Percentiles rank a stretch among this genome's conserved stretches.
These are phyloP conservation scores for Tortrix viridana DNA, from an alignment of 2,888 invertebrate genomes.

Conservation along the genomic window DNA sequence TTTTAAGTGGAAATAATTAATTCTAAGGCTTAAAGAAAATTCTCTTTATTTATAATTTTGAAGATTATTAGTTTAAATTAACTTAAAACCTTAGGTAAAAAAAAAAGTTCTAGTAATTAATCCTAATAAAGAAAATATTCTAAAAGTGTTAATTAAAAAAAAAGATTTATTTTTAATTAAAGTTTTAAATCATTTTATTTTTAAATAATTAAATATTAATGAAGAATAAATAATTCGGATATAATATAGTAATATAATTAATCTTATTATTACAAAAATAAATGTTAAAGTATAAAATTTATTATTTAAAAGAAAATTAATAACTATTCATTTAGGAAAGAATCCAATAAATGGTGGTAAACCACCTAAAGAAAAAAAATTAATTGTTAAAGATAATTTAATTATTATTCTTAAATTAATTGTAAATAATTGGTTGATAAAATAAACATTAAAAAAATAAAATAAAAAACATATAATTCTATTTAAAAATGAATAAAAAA, in stretches of 20 bases:
- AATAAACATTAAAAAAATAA: slow-evolving; percentile 74
- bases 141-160: slow-evolving; percentile 55
- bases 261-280: slow-evolving; percentile 78
- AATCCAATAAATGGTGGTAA: slow-evolving; percentile 86
- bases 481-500: slow-evolving; percentile 74
- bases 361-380: slow-evolving; percentile 84
- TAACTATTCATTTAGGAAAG: slow-evolving; percentile 85
- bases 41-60: slow-evolving; percentile 85
- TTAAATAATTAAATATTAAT: slow-evolving; percentile 75
- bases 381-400: slow-evolving; percentile 80
- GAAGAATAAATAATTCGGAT: slow-evolving; percentile 79
- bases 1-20: slow-evolving; percentile 70
- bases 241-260: slow-evolving; percentile 84
- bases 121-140: slow-evolving; percentile 57
- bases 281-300: slow-evolving; percentile 69
- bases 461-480: slow-evolving; percentile 74
- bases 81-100: slow-evolving; percentile 83
- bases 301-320: slow-evolving; percentile 77
- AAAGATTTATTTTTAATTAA: slow-evolving; percentile 63
- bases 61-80: slow-evolving; percentile 86
- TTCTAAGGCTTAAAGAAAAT: slow-evolving; percentile 84
- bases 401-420: slow-evolving; percentile 64
- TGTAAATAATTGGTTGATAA: slow-evolving; percentile 80
- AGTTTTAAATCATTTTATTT: slow-evolving; percentile 76
- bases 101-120: slow-evolving; percentile 67